Evolutionary conservation across 2,888 invertebrate species (phyloP).

Genomic region (Hypercompe scribonia): DNA sequence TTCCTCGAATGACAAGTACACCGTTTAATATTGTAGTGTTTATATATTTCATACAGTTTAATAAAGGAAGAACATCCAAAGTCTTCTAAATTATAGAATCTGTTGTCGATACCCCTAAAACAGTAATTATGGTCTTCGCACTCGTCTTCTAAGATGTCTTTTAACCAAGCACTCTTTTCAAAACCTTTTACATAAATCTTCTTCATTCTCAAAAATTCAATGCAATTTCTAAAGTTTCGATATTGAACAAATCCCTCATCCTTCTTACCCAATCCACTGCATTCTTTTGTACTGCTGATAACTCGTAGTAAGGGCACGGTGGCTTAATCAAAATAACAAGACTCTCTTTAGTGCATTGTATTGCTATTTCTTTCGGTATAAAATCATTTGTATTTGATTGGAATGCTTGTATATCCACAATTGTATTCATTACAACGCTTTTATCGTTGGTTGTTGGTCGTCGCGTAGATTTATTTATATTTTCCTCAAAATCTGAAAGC

Average conservation of each 20-base stretch:
- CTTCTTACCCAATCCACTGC: slow-evolving; percentile 9
- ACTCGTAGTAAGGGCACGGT: slow-evolving; percentile 4
- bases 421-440: not conserved
- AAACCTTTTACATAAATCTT: slow-evolving; percentile 14
- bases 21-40: not conserved
- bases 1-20: slow-evolving; percentile 9
- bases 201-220: slow-evolving; percentile 6
- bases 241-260: slow-evolving; percentile 14
- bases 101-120: not conserved
- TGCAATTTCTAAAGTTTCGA: not conserved
- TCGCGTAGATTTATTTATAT: not conserved
- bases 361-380: slow-evolving; percentile 22
- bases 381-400: not conserved
- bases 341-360: not conserved
- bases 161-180: slow-evolving; percentile 5
- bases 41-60: slow-evolving; percentile 10
- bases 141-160: not conserved
- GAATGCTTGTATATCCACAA: slow-evolving; percentile 21
- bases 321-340: slow-evolving; percentile 15
- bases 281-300: slow-evolving; percentile 5
- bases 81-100: slow-evolving; percentile 11
- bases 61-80: slow-evolving; percentile 10
- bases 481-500: not conserved
- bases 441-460: no score
- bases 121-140: not conserved